Conservation (phyloP, 2,113 vertebrate genomes). For the Marmota flaviventris region DNA sequence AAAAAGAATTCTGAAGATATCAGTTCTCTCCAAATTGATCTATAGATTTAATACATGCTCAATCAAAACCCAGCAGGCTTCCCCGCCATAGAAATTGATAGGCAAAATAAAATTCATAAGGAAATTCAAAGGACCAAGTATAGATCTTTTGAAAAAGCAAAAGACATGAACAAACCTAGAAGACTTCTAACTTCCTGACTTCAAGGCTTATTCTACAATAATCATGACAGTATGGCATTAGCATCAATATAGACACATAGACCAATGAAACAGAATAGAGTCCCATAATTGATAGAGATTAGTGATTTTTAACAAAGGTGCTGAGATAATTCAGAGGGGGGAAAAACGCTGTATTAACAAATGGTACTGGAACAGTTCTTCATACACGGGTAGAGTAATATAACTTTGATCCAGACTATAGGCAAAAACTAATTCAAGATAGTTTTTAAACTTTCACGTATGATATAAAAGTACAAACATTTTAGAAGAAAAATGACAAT, state of each 20-base stretch:
- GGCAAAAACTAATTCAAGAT: slow-evolving; percentile 15
- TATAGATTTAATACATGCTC: background rate
- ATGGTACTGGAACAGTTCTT: background rate
- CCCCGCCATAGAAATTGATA: background rate
- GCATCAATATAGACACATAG: background rate
- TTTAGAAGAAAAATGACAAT: background rate
- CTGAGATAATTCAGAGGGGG: background rate
- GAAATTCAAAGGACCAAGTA: background rate
- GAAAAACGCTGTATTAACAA: background rate
- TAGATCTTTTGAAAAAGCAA: background rate
- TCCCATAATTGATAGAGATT: background rate
- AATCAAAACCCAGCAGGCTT: background rate
- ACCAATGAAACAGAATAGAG: background rate
- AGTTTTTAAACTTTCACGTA: too few species aligned
- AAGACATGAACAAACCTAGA: background rate
- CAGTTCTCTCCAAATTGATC: background rate
- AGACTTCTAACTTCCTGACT: background rate
- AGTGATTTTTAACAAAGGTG: background rate
- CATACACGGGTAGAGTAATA: background rate
- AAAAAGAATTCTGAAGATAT: background rate
- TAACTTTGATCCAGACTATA: background rate
- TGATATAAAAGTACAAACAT: background rate
- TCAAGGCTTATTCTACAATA: background rate
- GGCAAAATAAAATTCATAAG: background rate
- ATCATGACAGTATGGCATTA: background rate